phyloP scores from a whole-genome alignment of 1,140 invertebrate species.

The Leptinotarsa undecemlineata region DNA sequence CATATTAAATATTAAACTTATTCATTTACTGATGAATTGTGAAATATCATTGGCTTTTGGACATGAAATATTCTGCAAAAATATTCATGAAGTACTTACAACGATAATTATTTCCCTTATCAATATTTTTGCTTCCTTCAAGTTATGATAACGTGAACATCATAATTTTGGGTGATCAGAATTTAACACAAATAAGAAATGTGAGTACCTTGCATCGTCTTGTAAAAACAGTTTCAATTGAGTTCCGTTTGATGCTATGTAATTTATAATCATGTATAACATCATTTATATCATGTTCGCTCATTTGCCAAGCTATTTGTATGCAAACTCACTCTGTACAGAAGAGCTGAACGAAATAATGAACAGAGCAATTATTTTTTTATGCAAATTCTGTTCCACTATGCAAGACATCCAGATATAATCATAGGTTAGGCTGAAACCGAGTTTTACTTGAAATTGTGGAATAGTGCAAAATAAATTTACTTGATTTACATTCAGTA shows the following conservation, averaged over 20 bases:
- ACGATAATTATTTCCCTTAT: too few species aligned
- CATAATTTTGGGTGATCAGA: too few species aligned
- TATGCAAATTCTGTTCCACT: not conserved
- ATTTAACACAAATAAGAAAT: not conserved
- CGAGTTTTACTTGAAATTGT: not conserved
- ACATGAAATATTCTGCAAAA: too few species aligned
- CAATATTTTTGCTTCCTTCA: too few species aligned
- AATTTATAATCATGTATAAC: not conserved
- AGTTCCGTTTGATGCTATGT: not conserved
- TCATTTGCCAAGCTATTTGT: conserved; percentile 8
- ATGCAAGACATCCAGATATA: not conserved
- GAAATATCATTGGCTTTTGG: too few species aligned
- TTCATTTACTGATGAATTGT: too few species aligned
- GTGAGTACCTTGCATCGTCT: not conserved
- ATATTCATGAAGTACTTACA: too few species aligned
- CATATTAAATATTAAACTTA: too few species aligned
- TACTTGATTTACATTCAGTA: not conserved
- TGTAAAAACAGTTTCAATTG: not conserved
- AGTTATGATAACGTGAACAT: too few species aligned
- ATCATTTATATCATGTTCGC: not conserved
- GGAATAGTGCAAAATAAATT: not conserved
- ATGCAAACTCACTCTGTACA: not conserved
- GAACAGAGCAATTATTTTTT: not conserved
- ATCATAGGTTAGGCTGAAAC: not conserved
- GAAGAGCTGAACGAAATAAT: not conserved